Conservation (phyloP, 2,113 vertebrate species). For the Phaethornis superciliosus region DNA sequence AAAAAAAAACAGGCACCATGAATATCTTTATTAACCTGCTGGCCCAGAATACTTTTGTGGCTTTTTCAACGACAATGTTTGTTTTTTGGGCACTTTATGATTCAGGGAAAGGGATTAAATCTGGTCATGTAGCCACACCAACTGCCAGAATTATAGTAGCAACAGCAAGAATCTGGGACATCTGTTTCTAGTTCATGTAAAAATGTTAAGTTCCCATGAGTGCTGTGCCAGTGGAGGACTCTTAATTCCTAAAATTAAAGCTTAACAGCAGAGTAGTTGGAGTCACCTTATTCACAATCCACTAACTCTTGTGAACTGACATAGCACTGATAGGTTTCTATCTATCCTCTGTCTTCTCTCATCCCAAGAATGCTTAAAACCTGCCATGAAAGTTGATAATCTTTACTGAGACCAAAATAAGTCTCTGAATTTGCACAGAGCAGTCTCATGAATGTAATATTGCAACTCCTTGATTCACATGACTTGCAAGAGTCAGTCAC, state of each 20-base stretch:
- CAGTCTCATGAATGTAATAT: not conserved
- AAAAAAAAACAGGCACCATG: not conserved
- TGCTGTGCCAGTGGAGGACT: not conserved
- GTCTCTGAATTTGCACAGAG: not conserved
- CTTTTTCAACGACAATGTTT: not conserved
- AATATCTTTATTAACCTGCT: not conserved
- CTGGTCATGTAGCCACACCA: not conserved
- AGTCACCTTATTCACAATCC: slow-evolving; percentile 28
- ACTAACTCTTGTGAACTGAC: not conserved
- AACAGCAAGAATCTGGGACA: not conserved
- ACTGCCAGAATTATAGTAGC: not conserved
- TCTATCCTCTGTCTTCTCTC: not conserved
- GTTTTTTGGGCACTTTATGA: not conserved
- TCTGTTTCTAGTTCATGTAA: slow-evolving; percentile 51
- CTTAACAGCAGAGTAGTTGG: not conserved
- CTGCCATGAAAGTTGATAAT: not conserved
- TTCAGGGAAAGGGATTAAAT: not conserved
- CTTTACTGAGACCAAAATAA: not conserved
- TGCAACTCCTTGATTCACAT: not conserved
- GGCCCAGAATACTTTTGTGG: not conserved
- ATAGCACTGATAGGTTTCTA: not conserved
- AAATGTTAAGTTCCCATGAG: not conserved
- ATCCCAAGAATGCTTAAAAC: not conserved
- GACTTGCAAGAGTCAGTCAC: not conserved
- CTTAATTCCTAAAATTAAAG: slow-evolving; percentile 40